These are phyloP conservation scores for Onthophagus taurus DNA, from an alignment of 1,140 invertebrate species.

Conservation along the genomic window DNA sequence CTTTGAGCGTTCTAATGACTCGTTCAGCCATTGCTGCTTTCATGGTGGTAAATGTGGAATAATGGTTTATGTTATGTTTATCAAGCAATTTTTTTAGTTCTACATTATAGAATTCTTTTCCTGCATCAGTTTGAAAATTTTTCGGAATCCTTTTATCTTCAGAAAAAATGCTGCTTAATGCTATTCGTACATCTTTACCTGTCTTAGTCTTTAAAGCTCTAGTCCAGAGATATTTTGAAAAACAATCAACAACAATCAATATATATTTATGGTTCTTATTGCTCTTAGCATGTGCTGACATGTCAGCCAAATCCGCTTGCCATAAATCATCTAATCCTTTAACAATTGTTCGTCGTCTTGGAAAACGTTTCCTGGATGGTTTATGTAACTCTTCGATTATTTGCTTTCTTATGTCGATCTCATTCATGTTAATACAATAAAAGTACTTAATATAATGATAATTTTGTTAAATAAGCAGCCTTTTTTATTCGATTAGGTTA, in stretches of 20 bases:
- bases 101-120: conserved; percentile 32
- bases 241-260: conserved; percentile 40
- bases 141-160: conserved; percentile 18
- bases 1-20: conserved; percentile 36
- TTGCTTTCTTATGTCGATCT: too few species aligned
- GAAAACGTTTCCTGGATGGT: conserved; percentile 32
- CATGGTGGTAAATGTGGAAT: conserved; percentile 30
- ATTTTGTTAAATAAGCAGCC: too few species aligned
- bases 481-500: too few species aligned
- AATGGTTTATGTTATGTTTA: conserved; percentile 33
- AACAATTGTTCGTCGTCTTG: conserved; percentile 28
- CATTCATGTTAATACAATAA: too few species aligned
- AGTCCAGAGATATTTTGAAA: conserved; percentile 41
- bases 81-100: conserved; percentile 27
- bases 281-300: too few species aligned
- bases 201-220: conserved; percentile 40
- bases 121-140: conserved; percentile 30
- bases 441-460: too few species aligned
- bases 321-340: conserved; percentile 36
- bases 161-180: conserved; percentile 30
- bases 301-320: conserved; percentile 38
- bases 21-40: conserved; percentile 38
- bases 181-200: conserved; percentile 25
- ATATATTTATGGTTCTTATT: conserved; percentile 41
- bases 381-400: conserved; percentile 36